These are phyloP conservation scores for Sylvilagus bachmani DNA, from an alignment of 2,113 vertebrate genomes.

Conservation along the genomic window DNA sequence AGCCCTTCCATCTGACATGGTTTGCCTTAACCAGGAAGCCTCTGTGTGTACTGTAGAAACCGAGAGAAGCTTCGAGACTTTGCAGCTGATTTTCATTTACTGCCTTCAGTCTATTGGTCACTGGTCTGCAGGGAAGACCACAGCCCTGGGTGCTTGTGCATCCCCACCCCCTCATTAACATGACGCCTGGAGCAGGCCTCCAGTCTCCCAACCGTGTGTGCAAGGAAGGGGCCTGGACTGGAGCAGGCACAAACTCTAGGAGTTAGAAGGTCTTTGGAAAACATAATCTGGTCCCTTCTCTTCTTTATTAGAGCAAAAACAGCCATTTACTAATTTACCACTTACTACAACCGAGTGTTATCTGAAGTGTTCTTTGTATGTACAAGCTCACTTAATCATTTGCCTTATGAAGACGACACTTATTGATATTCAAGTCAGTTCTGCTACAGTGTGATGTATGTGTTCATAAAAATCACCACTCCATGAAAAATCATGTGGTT, in stretches of 20 bases:
- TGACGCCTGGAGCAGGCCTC: neutral
- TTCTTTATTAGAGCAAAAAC: neutral
- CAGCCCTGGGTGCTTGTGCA: neutral
- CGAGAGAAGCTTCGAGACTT: neutral
- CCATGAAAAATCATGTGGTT: neutral
- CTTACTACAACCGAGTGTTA: neutral
- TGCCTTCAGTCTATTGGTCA: neutral
- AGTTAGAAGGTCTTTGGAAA: neutral
- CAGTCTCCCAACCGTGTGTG: neutral
- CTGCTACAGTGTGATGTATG: neutral
- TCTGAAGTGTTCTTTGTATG: neutral
- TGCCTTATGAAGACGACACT: neutral
- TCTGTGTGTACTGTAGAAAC: neutral
- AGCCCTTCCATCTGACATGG: neutral
- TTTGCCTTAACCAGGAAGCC: neutral
- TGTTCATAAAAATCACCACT: neutral
- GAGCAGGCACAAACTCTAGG: neutral
- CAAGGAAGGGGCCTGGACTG: neutral
- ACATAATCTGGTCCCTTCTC: neutral
- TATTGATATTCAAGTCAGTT: neutral
- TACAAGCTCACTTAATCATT: neutral
- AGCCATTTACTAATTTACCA: constrained; percentile 13
- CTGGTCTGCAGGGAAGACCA: neutral
- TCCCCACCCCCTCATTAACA: neutral
- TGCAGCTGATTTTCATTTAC: neutral